A percentile compares a stretch with the other conserved stretches of the same genome.
Evolutionary conservation across 1,140 invertebrate species (phyloP).

Genomic region (Drosophila chauvacae): DNA sequence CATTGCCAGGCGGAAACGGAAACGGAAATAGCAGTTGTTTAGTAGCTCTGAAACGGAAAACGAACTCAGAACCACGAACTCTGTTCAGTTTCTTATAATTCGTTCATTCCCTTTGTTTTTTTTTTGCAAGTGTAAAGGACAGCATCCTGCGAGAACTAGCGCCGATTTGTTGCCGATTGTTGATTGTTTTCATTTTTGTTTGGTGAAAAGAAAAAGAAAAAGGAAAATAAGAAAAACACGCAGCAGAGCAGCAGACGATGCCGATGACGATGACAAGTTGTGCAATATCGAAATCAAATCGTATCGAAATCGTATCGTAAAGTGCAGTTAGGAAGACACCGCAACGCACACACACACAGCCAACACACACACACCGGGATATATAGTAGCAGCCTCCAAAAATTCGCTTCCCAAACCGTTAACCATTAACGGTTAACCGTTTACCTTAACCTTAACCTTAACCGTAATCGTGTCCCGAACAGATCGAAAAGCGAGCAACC

Average conservation of each 20-base stretch:
- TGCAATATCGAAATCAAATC: constrained; percentile 35
- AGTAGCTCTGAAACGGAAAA: constrained; percentile 13
- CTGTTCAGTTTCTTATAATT: neutral
- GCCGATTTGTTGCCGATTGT: constrained; percentile 21
- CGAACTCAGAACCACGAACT: constrained; percentile 3
- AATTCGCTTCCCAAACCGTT: neutral
- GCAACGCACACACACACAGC: neutral
- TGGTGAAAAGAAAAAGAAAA: constrained; percentile 12
- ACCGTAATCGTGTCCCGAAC: neutral
- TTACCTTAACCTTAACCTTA: neutral
- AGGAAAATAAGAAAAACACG: neutral
- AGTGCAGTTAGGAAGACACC: constrained; percentile 14
- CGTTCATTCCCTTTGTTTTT: neutral
- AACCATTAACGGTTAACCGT: neutral
- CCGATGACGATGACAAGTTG: constrained; percentile 29
- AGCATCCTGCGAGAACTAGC: constrained; percentile 7
- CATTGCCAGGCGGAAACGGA: constrained; percentile 4
- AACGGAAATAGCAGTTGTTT: constrained; percentile 6
- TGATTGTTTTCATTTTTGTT: constrained; percentile 48
- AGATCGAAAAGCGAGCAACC: constrained; percentile 36
- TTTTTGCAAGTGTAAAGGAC: constrained; percentile 36
- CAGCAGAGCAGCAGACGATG: constrained; percentile 1
- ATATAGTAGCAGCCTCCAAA: neutral
- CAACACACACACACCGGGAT: neutral
- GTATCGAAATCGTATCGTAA: constrained; percentile 8